Base-by-base conservation (phyloP, 1,140 invertebrate genomes). In the Lethocerus indicus region DNA sequence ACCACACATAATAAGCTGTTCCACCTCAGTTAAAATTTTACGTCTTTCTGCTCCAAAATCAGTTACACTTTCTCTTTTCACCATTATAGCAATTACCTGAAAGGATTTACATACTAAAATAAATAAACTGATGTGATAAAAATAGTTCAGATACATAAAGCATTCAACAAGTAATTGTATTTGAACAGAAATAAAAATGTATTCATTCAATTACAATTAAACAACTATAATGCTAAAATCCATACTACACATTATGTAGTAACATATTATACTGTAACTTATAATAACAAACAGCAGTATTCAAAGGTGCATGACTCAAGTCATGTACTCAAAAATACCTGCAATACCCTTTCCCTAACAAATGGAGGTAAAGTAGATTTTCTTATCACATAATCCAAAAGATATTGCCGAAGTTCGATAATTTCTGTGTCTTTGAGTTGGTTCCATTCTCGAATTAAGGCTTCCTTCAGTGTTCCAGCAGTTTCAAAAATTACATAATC, bases 401-500 rank as follows among this genome's bases (percentile, higher is more conserved):
- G 68, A 64, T 88, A 91, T 55, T 82, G 74, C 53, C 79, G 67
- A n/a, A 90, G 64, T 13, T 78, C 76, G 39, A 72, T 67, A 40
- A 84, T 76, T 63, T 87, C 79, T 47, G 68, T 67, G 50, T 75
- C 67, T 26, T 69, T 66, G 28, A 91, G 57, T 53, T 76, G 64
- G 16, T 68, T 66, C 87, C 87, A 91, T 70, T 91, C 86, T 62
- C 81, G 70, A 42, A 91, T 78, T 6, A 92, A 63, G 24, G 83
- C 81, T 56, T 79, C 74, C 65, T 88, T 89, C 48, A 94, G 66
- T n/a, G 89, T 72, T 48, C 79, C 78, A 5, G 81, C 84, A 53
- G 83, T 76, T 69, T 92, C 87, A 69, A 90, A 92, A 41, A 89
- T 62, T 5, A 92, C 83, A 71, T 86, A 87, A 59, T 87, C 83